phyloP scores from a whole-genome alignment of 2,888 invertebrate species.

The Embidobia sp. region DNA sequence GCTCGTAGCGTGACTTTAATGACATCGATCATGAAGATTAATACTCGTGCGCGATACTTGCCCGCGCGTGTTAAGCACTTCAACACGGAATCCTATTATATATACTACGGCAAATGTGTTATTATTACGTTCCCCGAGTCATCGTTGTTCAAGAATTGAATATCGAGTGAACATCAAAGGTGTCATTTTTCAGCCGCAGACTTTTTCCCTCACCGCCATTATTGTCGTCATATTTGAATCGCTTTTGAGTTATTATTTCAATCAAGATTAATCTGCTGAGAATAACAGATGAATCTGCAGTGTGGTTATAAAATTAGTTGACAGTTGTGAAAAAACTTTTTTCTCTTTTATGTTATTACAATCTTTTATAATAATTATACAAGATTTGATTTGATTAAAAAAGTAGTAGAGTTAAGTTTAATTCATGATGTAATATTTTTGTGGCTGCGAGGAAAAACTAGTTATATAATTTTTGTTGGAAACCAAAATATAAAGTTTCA shows the following conservation, averaged over 20 bases:
- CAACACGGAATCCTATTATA: slow-evolving; percentile 50
- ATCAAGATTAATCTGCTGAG: slow-evolving; percentile 10
- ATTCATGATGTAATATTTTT: too few relatives aligned
- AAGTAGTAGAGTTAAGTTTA: too few relatives aligned
- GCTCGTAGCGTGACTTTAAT: slow-evolving; percentile 58
- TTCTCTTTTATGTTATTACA: too few relatives aligned
- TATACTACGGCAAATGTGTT: slow-evolving; percentile 30
- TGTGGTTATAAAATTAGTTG: background rate
- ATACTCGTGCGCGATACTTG: slow-evolving; percentile 48
- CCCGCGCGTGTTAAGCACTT: slow-evolving; percentile 42
- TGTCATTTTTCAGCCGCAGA: slow-evolving; percentile 20
- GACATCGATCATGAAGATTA: slow-evolving; percentile 60
- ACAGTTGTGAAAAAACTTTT: too few relatives aligned
- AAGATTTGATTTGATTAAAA: too few relatives aligned
- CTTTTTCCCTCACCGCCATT: background rate
- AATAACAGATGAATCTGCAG: background rate
- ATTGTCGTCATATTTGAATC: slow-evolving; percentile 21
- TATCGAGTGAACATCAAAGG: slow-evolving; percentile 8
- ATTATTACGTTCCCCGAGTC: slow-evolving; percentile 48
- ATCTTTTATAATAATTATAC: too few relatives aligned
- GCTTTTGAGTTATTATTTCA: slow-evolving; percentile 9
- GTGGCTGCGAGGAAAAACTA: too few relatives aligned
- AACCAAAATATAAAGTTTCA: too few relatives aligned
- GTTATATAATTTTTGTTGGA: too few relatives aligned
- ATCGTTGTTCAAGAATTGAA: slow-evolving; percentile 32